These are phyloP conservation scores for Graptemys geographica DNA, from an alignment of 2,797 vertebrate genomes.

Conservation along the genomic window DNA sequence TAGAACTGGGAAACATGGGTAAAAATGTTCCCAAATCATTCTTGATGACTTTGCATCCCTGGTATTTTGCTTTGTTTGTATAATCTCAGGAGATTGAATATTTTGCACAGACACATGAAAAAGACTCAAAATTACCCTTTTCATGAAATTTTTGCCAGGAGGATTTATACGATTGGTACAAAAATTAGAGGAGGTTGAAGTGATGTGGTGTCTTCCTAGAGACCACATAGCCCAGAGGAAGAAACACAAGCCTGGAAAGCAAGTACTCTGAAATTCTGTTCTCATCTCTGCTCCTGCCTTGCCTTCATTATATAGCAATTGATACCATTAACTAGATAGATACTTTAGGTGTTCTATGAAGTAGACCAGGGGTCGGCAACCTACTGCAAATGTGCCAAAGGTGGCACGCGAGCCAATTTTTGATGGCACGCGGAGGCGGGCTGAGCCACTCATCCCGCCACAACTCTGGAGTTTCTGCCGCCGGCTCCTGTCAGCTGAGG, in stretches of 20 bases:
- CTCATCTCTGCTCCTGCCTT: background rate
- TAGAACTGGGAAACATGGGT: background rate
- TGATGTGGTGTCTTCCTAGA: background rate
- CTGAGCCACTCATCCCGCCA: too few relatives aligned
- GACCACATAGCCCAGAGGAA: background rate
- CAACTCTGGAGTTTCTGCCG: too few relatives aligned
- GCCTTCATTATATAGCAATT: background rate
- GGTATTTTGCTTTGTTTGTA: background rate
- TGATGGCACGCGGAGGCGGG: too few relatives aligned
- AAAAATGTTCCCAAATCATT: background rate
- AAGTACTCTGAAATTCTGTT: too few relatives aligned
- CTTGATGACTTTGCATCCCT: background rate
- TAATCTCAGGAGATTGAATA: background rate
- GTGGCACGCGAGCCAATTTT: too few relatives aligned
- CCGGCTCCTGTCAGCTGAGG: too few relatives aligned
- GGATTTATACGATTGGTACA: background rate
- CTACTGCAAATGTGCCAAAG: too few relatives aligned
- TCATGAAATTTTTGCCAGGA: background rate
- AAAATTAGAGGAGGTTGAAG: background rate
- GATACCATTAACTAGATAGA: background rate
- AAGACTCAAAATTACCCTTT: background rate
- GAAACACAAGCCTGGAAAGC: background rate
- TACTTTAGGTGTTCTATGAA: background rate
- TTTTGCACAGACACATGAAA: background rate
- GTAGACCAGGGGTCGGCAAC: background rate